These are phyloP conservation scores for Onychostoma macrolepis DNA, from an alignment of 2,113 vertebrate genomes.

Conservation along the genomic window DNA sequence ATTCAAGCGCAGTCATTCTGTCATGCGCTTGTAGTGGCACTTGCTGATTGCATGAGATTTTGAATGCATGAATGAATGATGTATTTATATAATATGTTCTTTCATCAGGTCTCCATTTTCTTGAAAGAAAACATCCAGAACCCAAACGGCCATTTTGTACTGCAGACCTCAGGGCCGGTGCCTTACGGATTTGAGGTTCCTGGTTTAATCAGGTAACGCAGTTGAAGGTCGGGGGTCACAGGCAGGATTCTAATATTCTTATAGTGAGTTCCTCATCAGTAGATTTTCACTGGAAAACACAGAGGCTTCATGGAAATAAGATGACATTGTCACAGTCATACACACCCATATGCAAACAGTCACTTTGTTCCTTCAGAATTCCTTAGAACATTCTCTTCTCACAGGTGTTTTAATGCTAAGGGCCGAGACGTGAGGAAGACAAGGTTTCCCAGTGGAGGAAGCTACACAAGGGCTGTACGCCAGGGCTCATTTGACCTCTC, in stretches of 20 bases:
- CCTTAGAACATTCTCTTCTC: slow-evolving; percentile 15
- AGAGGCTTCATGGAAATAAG: neutral
- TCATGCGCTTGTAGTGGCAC: neutral
- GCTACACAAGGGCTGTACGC: slow-evolving; percentile 75
- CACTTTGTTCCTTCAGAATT: neutral
- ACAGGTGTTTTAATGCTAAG: slow-evolving; percentile 81
- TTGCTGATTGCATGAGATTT: neutral
- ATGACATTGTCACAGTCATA: neutral
- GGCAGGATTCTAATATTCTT: too few species aligned
- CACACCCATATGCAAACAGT: neutral
- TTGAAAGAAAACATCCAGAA: slow-evolving; percentile 90
- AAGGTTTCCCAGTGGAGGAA: slow-evolving; percentile 80
- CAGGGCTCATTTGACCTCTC: slow-evolving; percentile 87
- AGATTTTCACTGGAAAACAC: neutral
- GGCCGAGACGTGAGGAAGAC: slow-evolving; percentile 80
- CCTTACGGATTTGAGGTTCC: slow-evolving; percentile 87
- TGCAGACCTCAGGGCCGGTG: slow-evolving; percentile 84
- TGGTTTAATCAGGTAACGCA: slow-evolving; percentile 86
- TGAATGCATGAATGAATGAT: too few species aligned
- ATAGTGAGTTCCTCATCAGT: neutral
- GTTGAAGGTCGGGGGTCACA: neutral
- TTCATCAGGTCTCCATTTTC: slow-evolving; percentile 87
- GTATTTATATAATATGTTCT: neutral
- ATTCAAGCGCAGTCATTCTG: neutral
- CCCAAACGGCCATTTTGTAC: slow-evolving; percentile 84